phyloP scores from a whole-genome alignment of 2,113 vertebrate genomes.

The Proterorhinus semilunaris region DNA sequence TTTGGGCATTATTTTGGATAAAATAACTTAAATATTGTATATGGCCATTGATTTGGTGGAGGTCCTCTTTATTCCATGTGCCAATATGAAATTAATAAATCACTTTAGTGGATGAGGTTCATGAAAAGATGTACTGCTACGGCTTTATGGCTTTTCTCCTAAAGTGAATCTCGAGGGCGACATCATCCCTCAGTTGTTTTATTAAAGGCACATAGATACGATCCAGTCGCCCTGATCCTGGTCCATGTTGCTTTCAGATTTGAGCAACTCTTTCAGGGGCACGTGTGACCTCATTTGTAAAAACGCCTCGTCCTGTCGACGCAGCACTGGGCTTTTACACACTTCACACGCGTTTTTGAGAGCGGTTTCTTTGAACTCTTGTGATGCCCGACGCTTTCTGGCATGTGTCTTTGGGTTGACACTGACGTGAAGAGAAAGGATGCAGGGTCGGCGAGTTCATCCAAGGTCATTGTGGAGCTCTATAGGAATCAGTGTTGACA shows the following conservation, averaged over 20 bases:
- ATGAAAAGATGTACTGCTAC: neutral
- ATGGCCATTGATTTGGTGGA: neutral
- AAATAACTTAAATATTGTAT: neutral
- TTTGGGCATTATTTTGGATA: too few species aligned
- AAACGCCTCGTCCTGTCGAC: constrained; percentile 4
- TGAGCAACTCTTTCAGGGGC: constrained; percentile 26
- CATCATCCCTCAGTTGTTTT: neutral
- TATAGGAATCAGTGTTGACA: constrained; percentile 37
- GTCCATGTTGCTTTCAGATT: constrained; percentile 31
- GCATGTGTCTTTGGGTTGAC: constrained; percentile 44
- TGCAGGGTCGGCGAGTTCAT: constrained; percentile 26
- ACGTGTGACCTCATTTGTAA: constrained; percentile 23
- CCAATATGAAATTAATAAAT: neutral
- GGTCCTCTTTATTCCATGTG: neutral
- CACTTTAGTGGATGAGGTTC: neutral
- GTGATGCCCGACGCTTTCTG: constrained; percentile 36
- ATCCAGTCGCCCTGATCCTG: constrained; percentile 8
- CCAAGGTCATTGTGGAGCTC: constrained; percentile 40
- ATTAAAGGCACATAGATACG: constrained; percentile 18
- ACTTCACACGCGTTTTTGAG: constrained; percentile 9
- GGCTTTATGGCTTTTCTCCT: neutral
- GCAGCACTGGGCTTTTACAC: constrained; percentile 12
- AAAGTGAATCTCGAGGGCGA: constrained; percentile 2
- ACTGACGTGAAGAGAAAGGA: constrained; percentile 30
- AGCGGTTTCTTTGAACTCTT: constrained; percentile 15